Percentiles rank a stretch among this genome's conserved stretches.
Evolutionary conservation across 2,888 invertebrate genomes (phyloP).

Genomic region (Conus canariensis): DNA sequence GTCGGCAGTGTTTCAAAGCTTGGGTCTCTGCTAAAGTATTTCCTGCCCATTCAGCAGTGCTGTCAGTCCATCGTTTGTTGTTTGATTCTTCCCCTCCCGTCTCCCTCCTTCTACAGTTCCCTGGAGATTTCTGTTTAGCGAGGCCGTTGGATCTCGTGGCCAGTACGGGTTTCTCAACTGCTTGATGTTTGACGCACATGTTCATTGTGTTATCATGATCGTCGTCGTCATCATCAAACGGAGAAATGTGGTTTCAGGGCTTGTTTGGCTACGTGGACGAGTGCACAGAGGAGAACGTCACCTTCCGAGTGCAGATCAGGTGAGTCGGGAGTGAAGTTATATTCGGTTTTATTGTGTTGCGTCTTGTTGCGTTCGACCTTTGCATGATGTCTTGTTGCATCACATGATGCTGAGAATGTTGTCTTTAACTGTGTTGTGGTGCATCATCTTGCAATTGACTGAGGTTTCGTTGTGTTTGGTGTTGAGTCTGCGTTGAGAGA

Average conservation of each 20-base stretch:
- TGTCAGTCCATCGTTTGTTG: background rate
- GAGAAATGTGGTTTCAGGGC: constrained; percentile 62
- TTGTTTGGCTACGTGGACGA: constrained; percentile 73
- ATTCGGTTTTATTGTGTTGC: background rate
- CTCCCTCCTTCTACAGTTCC: background rate
- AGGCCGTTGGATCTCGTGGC: background rate
- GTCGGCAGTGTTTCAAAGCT: too few species aligned
- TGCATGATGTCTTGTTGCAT: background rate
- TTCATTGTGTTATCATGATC: constrained; percentile 16
- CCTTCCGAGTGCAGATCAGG: constrained; percentile 73
- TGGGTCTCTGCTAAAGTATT: too few species aligned
- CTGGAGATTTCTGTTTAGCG: too few species aligned
- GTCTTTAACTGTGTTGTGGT: too few species aligned
- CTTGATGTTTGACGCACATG: background rate
- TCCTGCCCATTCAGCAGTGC: too few species aligned
- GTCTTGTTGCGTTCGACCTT: too few species aligned
- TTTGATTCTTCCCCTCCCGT: background rate
- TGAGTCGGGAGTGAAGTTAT: constrained; percentile 41
- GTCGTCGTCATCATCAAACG: background rate
- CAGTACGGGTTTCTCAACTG: too few species aligned
- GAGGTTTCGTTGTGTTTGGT: too few species aligned
- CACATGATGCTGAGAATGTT: too few species aligned
- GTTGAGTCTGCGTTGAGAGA: too few species aligned
- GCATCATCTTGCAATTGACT: too few species aligned
- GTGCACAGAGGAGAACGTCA: constrained; percentile 62